Evolutionary conservation across 1,140 invertebrate species (phyloP), one percentile per base, ranked within the genome.

Genomic region (Vanessa tameamea): DNA sequence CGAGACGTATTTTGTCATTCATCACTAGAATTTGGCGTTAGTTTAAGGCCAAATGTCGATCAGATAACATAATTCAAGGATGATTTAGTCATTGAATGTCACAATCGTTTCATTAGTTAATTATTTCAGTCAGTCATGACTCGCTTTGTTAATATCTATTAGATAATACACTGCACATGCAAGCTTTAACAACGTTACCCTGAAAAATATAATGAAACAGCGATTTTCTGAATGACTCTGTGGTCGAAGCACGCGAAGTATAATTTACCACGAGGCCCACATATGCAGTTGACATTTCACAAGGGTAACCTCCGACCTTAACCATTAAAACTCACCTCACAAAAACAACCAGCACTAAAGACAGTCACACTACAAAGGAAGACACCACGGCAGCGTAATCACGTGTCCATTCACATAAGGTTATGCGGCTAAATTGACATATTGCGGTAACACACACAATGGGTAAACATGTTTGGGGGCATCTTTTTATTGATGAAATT

Each of bases 401-500:
- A 80, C 80, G 80, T 77, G 76, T 72, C 59, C 78, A 69, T 69
- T 67, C 70, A 78, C 69, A 79, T 51, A 48, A 31, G 66, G 72
- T 70, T 71, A 70, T 68, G 71, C 79, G 72, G 57, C 75, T 82
- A 70, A 92, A 91, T 92, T 92, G 89, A 91, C 90, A 83, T 82
- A 77, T 81, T 83, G 75, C 67, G 69, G 75, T 72, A 74, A 71
- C 80, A 85, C 82, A 82, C 75, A 77, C 74, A 77, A 75, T 72
- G 63, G 75, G 72, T 76, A 82, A 73, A 76, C 75, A 73, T 77
- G 82, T 77, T 75, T 76, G 67, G 76, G 75, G 75, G 76, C 78
- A 83, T 85, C 78, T 85, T 90, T 90, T 91, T 89, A 92, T 86
- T 90, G 79, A 91, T 88, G 84, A 82, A 77, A 77, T 78, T 69